Base-by-base conservation (phyloP, 2,888 invertebrate species). In the Flabesymbios commensalis region DNA sequence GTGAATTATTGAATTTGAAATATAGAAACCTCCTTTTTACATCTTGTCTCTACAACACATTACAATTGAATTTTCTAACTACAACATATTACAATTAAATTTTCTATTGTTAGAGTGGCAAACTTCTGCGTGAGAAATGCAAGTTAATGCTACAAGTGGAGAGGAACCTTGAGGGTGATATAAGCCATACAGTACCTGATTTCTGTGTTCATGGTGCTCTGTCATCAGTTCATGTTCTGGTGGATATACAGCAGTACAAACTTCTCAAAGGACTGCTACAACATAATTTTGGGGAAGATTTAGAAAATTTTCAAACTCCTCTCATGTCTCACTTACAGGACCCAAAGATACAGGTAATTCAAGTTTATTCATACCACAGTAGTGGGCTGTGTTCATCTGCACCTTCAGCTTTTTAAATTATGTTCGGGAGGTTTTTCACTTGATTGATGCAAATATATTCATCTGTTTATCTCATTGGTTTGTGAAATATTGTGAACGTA, bases 241-340 rank as follows among this genome's bases (percentile, higher is more conserved):
- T 97, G 60, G 91, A 93, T 84, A 86, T 91, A 52, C 87, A 88
- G 52, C 94, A 95, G 82, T 96, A 94, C 84, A 90, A 90, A 80
- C 84, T 96, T 43, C 87, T 97, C 56, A 88, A 92, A 63, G 95
- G 94, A 22, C 87, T 97, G 62, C 85, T 97, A 5, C 87, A 89
- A 1, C 91, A 92, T 83, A 97, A 97, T 85, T 88, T 97, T 66
- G 94, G 93, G 1, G 96, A 95, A 83, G 86, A 87, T 72, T 87
- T 91, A 17, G 90, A 90, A 55, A 75, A 78, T 52, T 78, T 80
- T 63, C 74, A 76, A 62, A 65, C 72, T 36, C 77, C 76, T 7
- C 65, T 80, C 29, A 74, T 80, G 73, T 74, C 78, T 1, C 73
- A 77, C 57, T 68, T 79, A 43, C 75, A 78, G 67, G 88, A 90